Percentiles rank a stretch among this genome's conserved stretches.
Evolutionary conservation across 2,888 invertebrate species (phyloP).

Genomic region (Gryllus longicercus): DNA sequence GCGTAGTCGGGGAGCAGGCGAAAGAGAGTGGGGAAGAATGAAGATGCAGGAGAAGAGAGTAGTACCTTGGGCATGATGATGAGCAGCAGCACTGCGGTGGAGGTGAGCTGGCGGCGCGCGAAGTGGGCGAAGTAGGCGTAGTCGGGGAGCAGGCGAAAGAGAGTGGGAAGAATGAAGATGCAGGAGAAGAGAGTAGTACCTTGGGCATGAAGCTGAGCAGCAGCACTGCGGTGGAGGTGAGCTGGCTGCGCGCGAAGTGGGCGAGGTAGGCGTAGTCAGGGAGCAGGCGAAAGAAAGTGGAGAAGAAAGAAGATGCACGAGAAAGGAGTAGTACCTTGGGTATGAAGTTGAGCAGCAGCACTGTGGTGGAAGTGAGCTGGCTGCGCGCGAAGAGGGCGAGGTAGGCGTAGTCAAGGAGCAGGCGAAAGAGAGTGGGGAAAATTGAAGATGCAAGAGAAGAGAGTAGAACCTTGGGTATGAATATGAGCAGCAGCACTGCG

Average conservation of each 20-base stretch:
- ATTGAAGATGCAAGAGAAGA: too few relatives aligned
- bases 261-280: conserved; percentile 73
- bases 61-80: conserved; percentile 80
- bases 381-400: too few relatives aligned
- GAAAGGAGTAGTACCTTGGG: too few relatives aligned
- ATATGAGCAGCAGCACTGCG: too few relatives aligned
- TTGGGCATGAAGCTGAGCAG: conserved; percentile 85
- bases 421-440: too few relatives aligned
- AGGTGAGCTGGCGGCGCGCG: conserved; percentile 80
- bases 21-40: conserved; percentile 47
- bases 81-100: conserved; percentile 77
- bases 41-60: conserved; percentile 56
- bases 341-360: too few relatives aligned
- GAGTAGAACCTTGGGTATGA: too few relatives aligned
- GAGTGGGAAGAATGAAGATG: too few relatives aligned
- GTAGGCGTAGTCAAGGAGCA: too few relatives aligned
- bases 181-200: conserved; percentile 52
- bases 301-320: too few relatives aligned
- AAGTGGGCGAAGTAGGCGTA: conserved; percentile 76
- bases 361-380: too few relatives aligned
- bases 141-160: conserved; percentile 67
- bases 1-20: conserved; percentile 67
- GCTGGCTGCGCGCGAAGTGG: conserved; percentile 79
- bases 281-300: conserved; percentile 52
- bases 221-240: conserved; percentile 80